phyloP scores from a whole-genome alignment of 2,113 vertebrate species.

The Erythrocebus patas region DNA sequence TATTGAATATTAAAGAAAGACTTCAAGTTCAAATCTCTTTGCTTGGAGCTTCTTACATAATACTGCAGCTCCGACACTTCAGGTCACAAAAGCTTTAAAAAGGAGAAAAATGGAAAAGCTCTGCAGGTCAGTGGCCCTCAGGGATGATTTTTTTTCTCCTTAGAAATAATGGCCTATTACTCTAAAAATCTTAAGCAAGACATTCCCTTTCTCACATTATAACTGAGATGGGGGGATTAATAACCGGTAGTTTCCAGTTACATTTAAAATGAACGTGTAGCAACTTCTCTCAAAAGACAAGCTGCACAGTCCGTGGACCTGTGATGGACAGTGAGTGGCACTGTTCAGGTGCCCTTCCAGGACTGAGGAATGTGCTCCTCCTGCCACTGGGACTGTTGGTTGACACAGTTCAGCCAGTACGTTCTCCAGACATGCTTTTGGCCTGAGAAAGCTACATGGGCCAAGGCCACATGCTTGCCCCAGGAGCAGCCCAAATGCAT shows the following conservation, averaged over 20 bases:
- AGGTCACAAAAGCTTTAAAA: slow-evolving; percentile 46
- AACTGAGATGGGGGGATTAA: slow-evolving; percentile 46
- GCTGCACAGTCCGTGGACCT: neutral
- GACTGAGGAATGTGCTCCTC: neutral
- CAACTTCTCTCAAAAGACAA: neutral
- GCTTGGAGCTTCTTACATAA: slow-evolving; percentile 54
- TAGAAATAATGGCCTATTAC: slow-evolving; percentile 72
- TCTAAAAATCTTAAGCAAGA: slow-evolving; percentile 52
- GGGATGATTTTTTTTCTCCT: slow-evolving; percentile 57
- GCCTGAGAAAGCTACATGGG: neutral
- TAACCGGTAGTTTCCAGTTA: neutral
- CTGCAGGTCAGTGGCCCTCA: slow-evolving; percentile 47
- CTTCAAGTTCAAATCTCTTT: slow-evolving; percentile 63
- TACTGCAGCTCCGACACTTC: neutral
- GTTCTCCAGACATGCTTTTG: neutral
- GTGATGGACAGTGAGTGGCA: neutral
- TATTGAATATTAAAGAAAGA: slow-evolving; percentile 68
- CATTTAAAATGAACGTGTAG: neutral
- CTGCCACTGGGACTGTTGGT: neutral
- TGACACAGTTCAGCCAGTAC: neutral
- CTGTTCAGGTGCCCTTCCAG: neutral
- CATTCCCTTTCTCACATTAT: slow-evolving; percentile 8
- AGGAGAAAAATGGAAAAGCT: slow-evolving; percentile 58
- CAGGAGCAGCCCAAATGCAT: neutral
- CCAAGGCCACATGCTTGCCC: neutral